A percentile compares a stretch with the other conserved stretches of the same genome.
These are phyloP conservation scores for Mesorhabditis sp. DNA, from an alignment of 2,888 invertebrate species.

Conservation along the genomic window DNA sequence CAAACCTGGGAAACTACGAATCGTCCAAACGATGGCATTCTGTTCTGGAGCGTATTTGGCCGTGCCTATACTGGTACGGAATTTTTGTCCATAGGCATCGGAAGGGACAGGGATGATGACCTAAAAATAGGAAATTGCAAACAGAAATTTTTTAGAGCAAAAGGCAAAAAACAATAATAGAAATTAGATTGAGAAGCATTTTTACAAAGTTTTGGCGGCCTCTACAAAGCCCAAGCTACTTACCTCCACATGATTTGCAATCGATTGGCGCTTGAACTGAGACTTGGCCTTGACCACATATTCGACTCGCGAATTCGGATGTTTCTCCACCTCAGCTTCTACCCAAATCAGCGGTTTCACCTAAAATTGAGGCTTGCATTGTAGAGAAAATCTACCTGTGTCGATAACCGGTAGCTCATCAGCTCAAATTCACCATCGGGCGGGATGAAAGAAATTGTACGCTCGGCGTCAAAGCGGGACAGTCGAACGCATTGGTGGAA, in stretches of 20 bases:
- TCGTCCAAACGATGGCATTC: conserved; percentile 85
- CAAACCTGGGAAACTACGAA: conserved; percentile 61
- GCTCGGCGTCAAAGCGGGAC: conserved; percentile 82
- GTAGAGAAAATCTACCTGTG: conserved; percentile 19
- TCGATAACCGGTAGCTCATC: conserved; percentile 64
- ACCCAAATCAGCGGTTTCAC: conserved; percentile 98
- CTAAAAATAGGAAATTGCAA: conserved; percentile 58
- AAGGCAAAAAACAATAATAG: conserved; percentile 69
- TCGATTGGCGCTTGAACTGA: conserved; percentile 93
- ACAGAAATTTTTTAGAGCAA: conserved; percentile 71
- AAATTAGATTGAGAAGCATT: neutral
- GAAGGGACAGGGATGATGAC: conserved; percentile 86
- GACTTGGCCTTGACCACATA: conserved; percentile 99
- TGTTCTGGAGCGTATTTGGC: conserved; percentile 96
- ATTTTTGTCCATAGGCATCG: conserved; percentile 96
- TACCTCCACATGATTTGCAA: conserved; percentile 95
- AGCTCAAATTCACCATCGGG: conserved; percentile 98
- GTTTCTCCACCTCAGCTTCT: conserved; percentile 93
- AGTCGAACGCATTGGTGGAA: conserved; percentile 96
- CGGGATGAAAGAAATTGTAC: conserved; percentile 86
- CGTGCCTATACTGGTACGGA: conserved; percentile 61
- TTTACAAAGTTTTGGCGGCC: too few relatives aligned
- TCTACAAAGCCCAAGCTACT: neutral
- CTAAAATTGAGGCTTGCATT: conserved; percentile 11
- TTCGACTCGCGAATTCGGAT: conserved; percentile 92